A percentile compares a stretch with the other conserved stretches of the same genome.
Evolutionary conservation across 2,113 vertebrate species (phyloP).

Genomic region (Anseranas semipalmata): DNA sequence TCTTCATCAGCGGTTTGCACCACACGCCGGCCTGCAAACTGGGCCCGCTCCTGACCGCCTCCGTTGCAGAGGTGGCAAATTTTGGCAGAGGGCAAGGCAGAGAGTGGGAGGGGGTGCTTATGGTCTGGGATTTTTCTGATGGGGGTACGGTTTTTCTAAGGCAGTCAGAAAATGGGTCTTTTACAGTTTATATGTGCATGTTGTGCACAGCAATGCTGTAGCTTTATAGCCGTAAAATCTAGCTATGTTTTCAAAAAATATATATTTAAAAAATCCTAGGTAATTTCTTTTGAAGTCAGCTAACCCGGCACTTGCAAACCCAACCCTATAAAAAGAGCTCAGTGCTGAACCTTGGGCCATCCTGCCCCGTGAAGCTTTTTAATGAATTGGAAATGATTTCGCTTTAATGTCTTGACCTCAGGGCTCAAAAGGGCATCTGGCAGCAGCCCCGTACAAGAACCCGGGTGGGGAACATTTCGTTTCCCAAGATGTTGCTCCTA

Average conservation of each 20-base stretch:
- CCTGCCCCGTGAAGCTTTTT: not conserved
- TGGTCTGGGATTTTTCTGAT: not conserved
- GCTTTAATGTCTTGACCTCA: not conserved
- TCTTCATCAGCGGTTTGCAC: not conserved
- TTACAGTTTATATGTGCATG: not conserved
- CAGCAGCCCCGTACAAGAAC: not conserved
- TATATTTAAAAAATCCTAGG: not conserved
- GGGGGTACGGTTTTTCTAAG: not conserved
- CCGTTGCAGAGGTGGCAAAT: not conserved
- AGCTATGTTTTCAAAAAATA: not conserved
- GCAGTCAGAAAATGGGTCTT: not conserved
- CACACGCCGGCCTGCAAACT: not conserved
- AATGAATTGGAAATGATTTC: slow-evolving; percentile 17
- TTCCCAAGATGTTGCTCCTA: not conserved
- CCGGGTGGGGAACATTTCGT: not conserved
- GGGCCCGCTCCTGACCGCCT: not conserved
- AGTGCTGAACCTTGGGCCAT: not conserved
- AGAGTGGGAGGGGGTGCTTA: not conserved
- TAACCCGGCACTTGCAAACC: not conserved
- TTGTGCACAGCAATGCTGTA: not conserved
- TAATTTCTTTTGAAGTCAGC: not conserved
- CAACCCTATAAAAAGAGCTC: not conserved
- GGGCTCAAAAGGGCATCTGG: not conserved
- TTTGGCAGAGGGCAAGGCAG: not conserved
- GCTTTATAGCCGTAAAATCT: not conserved